Base-by-base conservation (phyloP, 2,888 invertebrate genomes). In the Nematopogon swammerdamellus region DNA sequence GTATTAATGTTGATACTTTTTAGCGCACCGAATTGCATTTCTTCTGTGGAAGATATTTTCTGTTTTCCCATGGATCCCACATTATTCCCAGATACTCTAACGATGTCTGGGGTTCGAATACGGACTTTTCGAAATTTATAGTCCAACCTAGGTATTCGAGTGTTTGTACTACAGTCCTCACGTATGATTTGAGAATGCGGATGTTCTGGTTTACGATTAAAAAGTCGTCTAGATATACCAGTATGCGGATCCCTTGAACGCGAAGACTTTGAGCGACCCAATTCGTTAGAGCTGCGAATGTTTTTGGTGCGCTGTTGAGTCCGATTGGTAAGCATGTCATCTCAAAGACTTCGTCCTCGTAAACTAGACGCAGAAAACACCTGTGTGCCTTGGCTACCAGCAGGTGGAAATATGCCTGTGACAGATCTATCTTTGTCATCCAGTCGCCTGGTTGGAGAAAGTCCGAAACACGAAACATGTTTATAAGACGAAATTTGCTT, bases 221-320 rank as follows among this genome's bases (percentile, higher is more conserved):
- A 36, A 56, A 58, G 19, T 60, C 58, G 59, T 60, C 58, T 3
- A 59, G 50, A 44, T 59, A 63, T 0, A 61, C 59, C 16, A 61
- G 42, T 2, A 57, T 51, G 46, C 57, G 50, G 11, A 59, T 52
- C 1, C 54, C 55, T 49, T 18, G 46, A n/a, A 45, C 3, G 25
- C 58, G 45, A 1, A 59, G 51, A 1, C 29, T 17, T 19, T 48
- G 42, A n/a, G 58, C 59, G 4, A 59, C 19, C 58, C 59, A 60
- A 50, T 60, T 60, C 45, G 56, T 49, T 1, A 60, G 19, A 8
- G 52, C 47, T 2, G 58, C 53, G 48, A 60, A 60, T 10, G 51
- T 53, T 36, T 49, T 19, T 1, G 60, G 59, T 1, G 58, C 59
- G 3, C 51, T 55, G 14, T 58, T 49, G 1, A 61, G 53, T 0